A percentile compares a stretch with the other conserved stretches of the same genome.
Conservation (phyloP, 1,140 invertebrate species). For the Palaemon carinicauda region DNA sequence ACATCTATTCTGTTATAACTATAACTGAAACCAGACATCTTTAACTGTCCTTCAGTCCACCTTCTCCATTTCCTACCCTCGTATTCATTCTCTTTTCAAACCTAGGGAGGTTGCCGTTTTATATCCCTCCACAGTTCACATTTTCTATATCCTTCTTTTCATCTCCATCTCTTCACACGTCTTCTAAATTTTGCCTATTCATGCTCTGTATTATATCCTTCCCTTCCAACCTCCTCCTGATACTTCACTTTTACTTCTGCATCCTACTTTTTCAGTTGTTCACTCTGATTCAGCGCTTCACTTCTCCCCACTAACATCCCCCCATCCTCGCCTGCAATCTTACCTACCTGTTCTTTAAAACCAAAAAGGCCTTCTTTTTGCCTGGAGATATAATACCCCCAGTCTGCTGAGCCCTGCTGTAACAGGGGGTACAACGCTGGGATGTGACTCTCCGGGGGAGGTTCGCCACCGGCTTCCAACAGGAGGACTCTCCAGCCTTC, state of each 20-base stretch:
- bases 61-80: no score
- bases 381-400: neutral
- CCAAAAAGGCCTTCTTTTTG: constrained; percentile 10
- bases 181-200: no score
- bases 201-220: no score
- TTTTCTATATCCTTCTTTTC: no score
- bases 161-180: no score
- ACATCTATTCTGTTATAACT: no score
- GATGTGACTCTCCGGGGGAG: constrained; percentile 21
- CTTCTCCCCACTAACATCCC: neutral
- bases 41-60: no score
- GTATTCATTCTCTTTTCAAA: no score
- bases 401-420: constrained; percentile 14
- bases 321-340: neutral
- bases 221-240: no score
- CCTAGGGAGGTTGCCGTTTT: no score
- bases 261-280: neutral
- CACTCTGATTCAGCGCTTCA: neutral
- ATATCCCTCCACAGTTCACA: no score
- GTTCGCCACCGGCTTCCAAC: constrained; percentile 61
- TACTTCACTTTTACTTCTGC: neutral
- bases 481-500: constrained; percentile 59
- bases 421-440: constrained; percentile 6
- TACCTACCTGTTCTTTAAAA: constrained; percentile 16
- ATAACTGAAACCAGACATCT: no score